phyloP scores from a whole-genome alignment of 2,888 invertebrate genomes.

The Muschampia staudingeri region DNA sequence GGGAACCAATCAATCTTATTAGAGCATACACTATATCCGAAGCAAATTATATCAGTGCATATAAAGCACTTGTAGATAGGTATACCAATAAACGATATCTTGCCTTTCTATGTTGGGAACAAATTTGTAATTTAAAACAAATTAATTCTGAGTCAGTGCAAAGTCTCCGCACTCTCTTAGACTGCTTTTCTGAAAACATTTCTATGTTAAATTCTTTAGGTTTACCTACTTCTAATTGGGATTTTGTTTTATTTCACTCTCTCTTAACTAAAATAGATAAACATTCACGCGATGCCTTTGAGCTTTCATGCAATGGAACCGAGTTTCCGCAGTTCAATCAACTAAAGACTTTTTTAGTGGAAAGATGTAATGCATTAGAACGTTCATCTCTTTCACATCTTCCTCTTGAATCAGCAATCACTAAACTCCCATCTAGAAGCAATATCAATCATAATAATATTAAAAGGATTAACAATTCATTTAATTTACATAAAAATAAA shows the following conservation, averaged over 20 bases:
- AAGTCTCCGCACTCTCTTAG: neutral
- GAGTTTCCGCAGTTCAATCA: conserved; percentile 14
- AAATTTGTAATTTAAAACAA: conserved; percentile 8
- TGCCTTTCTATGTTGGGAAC: conserved; percentile 7
- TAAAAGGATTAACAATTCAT: neutral
- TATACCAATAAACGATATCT: conserved; percentile 14
- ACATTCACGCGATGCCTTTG: conserved; percentile 12
- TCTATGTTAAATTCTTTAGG: conserved; percentile 15
- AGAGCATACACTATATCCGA: too few species aligned
- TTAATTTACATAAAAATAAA: conserved; percentile 1
- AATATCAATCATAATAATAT: conserved; percentile 1
- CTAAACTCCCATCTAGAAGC: neutral
- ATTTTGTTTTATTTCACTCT: conserved; percentile 15
- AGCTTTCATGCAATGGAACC: conserved; percentile 11
- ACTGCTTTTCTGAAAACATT: conserved; percentile 7
- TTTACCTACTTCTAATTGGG: conserved; percentile 13
- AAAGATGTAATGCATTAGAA: conserved; percentile 12
- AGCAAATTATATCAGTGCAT: too few species aligned
- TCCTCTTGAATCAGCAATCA: conserved; percentile 2
- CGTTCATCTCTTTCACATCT: conserved; percentile 3
- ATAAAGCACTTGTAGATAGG: neutral
- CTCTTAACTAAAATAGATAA: conserved; percentile 15
- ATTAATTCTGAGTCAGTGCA: conserved; percentile 2
- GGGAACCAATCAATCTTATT: too few species aligned
- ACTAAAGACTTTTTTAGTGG: neutral